Evolutionary conservation across 2,888 invertebrate species (phyloP), one percentile per base, ranked within the genome.

Genomic region (Melipona bicolor): DNA sequence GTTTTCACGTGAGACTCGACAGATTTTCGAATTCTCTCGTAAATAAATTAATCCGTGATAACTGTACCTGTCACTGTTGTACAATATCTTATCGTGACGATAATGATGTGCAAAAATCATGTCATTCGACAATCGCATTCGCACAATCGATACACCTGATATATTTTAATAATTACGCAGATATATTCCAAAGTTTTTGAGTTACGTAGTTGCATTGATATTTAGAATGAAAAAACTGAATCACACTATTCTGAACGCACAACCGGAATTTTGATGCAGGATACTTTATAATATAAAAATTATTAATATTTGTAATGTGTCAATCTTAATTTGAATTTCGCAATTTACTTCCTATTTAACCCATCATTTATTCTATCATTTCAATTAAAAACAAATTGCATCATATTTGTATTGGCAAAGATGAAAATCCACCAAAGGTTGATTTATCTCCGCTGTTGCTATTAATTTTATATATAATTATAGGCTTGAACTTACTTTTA

Each of bases 31-130:
- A 36, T 65, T 50, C 72, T 43, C 19, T 24, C 15, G 27, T 27
- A 43, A 72, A 21, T 72, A 43, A 59, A 59, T 71, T 59, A 64
- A 64, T 43, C 64, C 21, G 17, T 74, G 74, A 74, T 74, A 74
- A 64, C 13, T n/a, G 5, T 43, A n/a, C 64, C 19, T 74, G 27
- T 21, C n/a, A 36, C 24, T 19, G 52, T 24, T 64, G 24, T 19
- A 24, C 74, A 64, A 21, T 36, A 36, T 54, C 64, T 64, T 65
- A 74, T 74, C 74, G 52, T 11, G 9, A 21, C 9, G 32, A 52
- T 43, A n/a, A 52, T 36, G 24, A 65, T 24, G 27, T 24, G 49
- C 36, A 36, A 32, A 65, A 54, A 74, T 74, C 36, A 74, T 24
- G 36, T 24, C 54, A 36, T 36, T 24, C 52, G 36, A 52, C 52